Conservation (phyloP, 2,113 vertebrate species). For the Hemibagrus wyckioides region DNA sequence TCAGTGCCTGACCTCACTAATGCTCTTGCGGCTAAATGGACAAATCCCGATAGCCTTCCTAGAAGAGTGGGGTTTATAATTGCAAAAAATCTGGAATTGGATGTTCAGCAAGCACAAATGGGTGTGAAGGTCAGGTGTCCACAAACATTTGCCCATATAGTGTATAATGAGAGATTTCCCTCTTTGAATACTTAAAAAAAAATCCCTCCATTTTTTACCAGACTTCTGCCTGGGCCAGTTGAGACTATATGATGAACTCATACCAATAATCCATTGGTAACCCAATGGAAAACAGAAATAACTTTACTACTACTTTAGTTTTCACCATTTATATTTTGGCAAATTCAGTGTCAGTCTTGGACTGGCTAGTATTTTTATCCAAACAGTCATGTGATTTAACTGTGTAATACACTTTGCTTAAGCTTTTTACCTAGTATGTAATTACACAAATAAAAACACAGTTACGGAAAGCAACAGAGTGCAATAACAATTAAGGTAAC, state of each 20-base stretch:
- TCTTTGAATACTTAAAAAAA: not conserved
- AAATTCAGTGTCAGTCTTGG: not conserved
- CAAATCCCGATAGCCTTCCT: no score
- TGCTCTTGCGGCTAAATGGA: no score
- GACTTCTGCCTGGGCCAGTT: not conserved
- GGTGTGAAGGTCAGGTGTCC: not conserved
- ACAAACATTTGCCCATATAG: not conserved
- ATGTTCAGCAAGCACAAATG: no score
- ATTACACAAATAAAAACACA: not conserved
- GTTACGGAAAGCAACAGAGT: not conserved
- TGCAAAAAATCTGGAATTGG: no score
- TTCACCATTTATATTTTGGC: not conserved
- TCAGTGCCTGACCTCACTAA: no score
- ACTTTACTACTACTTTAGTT: not conserved
- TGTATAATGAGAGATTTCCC: not conserved
- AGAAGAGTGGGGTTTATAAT: no score
- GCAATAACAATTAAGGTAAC: no score
- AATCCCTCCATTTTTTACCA: not conserved
- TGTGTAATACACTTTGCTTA: not conserved
- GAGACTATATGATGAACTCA: not conserved
- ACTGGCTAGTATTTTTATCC: not conserved
- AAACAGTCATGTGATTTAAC: not conserved
- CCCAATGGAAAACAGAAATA: not conserved
- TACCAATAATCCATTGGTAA: not conserved
- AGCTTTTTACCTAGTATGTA: not conserved